Percentiles rank a stretch among this genome's conserved stretches.
These are phyloP conservation scores for Enteromius thamalakanensis DNA, from an alignment of 2,797 vertebrate species.

Conservation along the genomic window DNA sequence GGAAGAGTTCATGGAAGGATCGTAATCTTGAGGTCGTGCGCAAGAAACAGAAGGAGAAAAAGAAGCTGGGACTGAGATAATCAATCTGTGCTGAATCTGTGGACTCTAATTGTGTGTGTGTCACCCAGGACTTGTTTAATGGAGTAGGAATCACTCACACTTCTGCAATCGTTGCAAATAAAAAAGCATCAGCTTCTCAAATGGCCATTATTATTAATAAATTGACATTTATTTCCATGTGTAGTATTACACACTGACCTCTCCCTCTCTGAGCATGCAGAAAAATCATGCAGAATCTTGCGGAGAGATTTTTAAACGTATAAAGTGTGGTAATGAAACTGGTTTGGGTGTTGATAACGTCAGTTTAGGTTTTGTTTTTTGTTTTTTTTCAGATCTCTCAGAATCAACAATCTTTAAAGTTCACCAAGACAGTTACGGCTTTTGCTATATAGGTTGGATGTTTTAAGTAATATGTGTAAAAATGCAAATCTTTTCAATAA, in stretches of 20 bases:
- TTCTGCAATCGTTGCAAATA: slow-evolving; percentile 13
- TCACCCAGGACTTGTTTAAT: not conserved
- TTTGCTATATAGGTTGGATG: not conserved
- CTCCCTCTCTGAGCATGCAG: slow-evolving; percentile 11
- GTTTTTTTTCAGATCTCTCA: not conserved
- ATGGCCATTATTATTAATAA: slow-evolving; percentile 9
- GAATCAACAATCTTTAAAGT: not conserved
- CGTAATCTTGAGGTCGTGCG: slow-evolving; percentile 90
- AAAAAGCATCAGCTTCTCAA: not conserved
- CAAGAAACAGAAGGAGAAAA: slow-evolving; percentile 94
- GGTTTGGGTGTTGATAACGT: slow-evolving; percentile 12
- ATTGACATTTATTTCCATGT: not conserved
- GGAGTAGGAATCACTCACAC: not conserved
- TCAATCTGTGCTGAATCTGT: not conserved
- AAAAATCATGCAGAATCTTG: slow-evolving; percentile 12
- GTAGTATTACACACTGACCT: slow-evolving; percentile 19
- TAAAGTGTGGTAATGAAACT: slow-evolving; percentile 8
- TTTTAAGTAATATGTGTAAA: slow-evolving; percentile 21
- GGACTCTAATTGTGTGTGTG: slow-evolving; percentile 19
- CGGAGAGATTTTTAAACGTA: not conserved
- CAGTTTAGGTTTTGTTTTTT: not conserved
- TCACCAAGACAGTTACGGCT: not conserved
- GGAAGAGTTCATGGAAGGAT: slow-evolving; percentile 94
- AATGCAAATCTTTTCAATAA: slow-evolving; percentile 57
- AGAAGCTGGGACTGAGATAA: slow-evolving; percentile 89